Base-by-base conservation (phyloP, 2,797 vertebrate genomes). In the Megalops cyprinoides region DNA sequence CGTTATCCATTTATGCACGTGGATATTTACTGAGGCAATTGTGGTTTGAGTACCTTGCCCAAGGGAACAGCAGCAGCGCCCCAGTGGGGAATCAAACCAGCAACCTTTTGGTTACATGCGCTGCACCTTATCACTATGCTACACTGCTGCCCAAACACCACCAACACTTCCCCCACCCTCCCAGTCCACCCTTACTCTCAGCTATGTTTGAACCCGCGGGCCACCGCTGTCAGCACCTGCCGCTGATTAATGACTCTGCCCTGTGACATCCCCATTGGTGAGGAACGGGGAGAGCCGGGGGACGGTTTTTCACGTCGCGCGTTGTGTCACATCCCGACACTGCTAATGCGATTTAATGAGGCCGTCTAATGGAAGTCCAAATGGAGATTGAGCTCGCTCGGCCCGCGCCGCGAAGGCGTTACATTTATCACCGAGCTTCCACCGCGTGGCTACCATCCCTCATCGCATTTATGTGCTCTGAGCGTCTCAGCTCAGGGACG, bases 271-370 rank as follows among this genome's bases (percentile, higher is more conserved):
- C 12, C 12, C 8, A 18, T 12, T 4, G 23, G 34, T n/a, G 12
- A 12, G 34, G 2, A 53, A 37, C 12, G 31, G 23, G 7, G 14
- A 14, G 14, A 49, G 25, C 20, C 28, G 9, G 9, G 44, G 25
- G 34, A n/a, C 12, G 14, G 48, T 28, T 42, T 53, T n/a, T 67
- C 84, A 79, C 85, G 80, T 81, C 31, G 81, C 49, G 84, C 84
- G 85, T 75, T 87, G 82, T 42, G 85, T 89, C 85, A 90, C 87
- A 85, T 90, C 85, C 90, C 81, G 14, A 34, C 80, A 23, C 83
- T 86, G 87, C 85, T 90, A 87, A 91, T 90, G 88, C 87, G 87
- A 90, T 88, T 88, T 90, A 92, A 91, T 90, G 89, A 92, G 87
- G 46, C 85, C 85, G 83, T 81, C 83, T 90, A 90, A 92, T 89